Conservation (phyloP, 1,140 invertebrate genomes). For the Aradophagus sp. region DNA sequence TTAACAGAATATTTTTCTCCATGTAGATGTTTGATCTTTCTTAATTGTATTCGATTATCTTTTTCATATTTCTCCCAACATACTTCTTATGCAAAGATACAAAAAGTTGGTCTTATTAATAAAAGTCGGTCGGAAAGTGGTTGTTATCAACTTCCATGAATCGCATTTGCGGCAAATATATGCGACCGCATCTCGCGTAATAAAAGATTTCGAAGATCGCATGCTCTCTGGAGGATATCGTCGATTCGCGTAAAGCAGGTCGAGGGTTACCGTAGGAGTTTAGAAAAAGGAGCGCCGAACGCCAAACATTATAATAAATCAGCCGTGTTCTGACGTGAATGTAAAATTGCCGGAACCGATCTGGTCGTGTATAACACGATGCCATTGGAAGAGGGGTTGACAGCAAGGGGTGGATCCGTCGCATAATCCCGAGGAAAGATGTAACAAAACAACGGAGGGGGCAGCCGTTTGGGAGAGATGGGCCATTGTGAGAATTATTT, state of each 20-base stretch:
- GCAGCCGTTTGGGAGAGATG: constrained; percentile 61
- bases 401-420: constrained; percentile 53
- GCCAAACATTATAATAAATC: constrained; percentile 73
- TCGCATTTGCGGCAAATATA: constrained; percentile 30
- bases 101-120: too few relatives aligned
- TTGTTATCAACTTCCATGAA: constrained; percentile 23
- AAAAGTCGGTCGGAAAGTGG: constrained; percentile 18
- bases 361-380: constrained; percentile 71
- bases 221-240: constrained; percentile 53
- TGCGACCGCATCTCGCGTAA: constrained; percentile 26
- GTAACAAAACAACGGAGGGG: constrained; percentile 41
- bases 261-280: constrained; percentile 45
- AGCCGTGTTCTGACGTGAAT: constrained; percentile 67
- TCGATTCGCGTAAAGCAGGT: constrained; percentile 50
- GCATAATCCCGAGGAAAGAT: constrained; percentile 50
- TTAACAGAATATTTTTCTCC: too few relatives aligned
- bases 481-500: constrained; percentile 73
- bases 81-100: too few relatives aligned
- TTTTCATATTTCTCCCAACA: too few relatives aligned
- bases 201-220: constrained; percentile 37
- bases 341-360: constrained; percentile 74
- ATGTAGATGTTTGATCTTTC: too few relatives aligned
- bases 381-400: constrained; percentile 51
- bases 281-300: constrained; percentile 55
- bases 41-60: too few relatives aligned